Evolutionary conservation across 2,888 invertebrate genomes (phyloP), one percentile per base, ranked within the genome.

Genomic region (Cerastoderma edule): DNA sequence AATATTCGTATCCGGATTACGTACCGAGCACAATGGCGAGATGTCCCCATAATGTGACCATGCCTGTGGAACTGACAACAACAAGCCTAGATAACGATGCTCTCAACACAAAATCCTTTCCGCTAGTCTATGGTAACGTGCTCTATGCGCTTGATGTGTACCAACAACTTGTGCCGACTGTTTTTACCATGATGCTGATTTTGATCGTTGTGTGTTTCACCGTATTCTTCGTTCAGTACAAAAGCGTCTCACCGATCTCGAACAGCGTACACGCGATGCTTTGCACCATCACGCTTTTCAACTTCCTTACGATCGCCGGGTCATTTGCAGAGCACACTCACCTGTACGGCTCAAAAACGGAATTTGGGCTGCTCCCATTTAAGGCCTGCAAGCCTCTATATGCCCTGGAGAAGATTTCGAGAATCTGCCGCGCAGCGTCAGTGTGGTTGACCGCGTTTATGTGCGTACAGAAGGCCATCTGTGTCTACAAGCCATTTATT

Each of bases 371-470:
- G 39, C 24, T 60, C 10, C 60, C 60, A 3, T 39, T 60, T 1
- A 22, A 33, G 8, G 19, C 57, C 13, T 60, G 60, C 27, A 1
- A 32, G 1, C 8, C 60, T 3, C 39, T 60, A 24, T 60, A 60
- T n/a, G 27, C 6, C 3, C 60, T 60, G 24, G 60, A 60, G 39
- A 60, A 60, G 30, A 39, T 35, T 3, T 60, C 60, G 13, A 35
- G 39, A 39, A 39, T 60, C 24, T 60, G 60, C 10, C 60, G 39
- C 27, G 60, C 39, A 2, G 60, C 39, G 6, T 60, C 60, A 39
- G 27, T 60, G 13, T 60, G 60, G 60, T n/a, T 60, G 33, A 60
- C 60, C 3, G 60, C 60, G n/a, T 6, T 39, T 2, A 60, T 60
- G 60, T 39, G 39, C 10, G 0, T 60, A 39, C 60, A 60, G 39